Conservation (phyloP, 2,113 vertebrate genomes). For the Petaurus breviceps region DNA sequence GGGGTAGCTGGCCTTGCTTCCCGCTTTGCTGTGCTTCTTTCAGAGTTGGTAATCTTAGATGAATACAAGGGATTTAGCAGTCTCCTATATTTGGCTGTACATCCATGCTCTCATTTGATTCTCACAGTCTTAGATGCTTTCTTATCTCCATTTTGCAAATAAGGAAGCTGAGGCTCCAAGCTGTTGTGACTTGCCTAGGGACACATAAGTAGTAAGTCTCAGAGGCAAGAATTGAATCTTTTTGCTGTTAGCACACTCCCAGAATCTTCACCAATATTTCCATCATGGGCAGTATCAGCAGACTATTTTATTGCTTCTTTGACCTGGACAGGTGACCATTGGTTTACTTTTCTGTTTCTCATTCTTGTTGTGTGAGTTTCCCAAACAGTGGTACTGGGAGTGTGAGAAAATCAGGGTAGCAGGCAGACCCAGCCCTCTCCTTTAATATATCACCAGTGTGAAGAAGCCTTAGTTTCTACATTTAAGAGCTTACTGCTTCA, state of each 20-base stretch:
- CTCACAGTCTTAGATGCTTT: not conserved
- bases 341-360: not conserved
- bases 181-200: not conserved
- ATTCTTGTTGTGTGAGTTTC: slow-evolving; percentile 1
- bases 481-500: not conserved
- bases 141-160: not conserved
- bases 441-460: not conserved
- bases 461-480: slow-evolving; percentile 30
- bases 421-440: not conserved
- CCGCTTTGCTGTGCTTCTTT: not conserved
- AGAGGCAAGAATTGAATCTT: not conserved
- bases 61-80: not conserved
- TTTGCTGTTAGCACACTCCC: not conserved
- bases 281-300: not conserved
- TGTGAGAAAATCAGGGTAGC: not conserved
- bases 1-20: not conserved
- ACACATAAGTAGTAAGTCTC: not conserved
- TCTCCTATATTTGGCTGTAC: not conserved
- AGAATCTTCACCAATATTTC: not conserved
- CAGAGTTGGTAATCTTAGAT: not conserved
- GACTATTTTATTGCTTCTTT: slow-evolving; percentile 21
- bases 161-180: not conserved
- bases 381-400: not conserved
- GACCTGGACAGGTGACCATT: not conserved
- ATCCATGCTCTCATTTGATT: not conserved